These are phyloP conservation scores for Mythimna albipuncta DNA, from an alignment of 2,888 invertebrate species.

Conservation along the genomic window DNA sequence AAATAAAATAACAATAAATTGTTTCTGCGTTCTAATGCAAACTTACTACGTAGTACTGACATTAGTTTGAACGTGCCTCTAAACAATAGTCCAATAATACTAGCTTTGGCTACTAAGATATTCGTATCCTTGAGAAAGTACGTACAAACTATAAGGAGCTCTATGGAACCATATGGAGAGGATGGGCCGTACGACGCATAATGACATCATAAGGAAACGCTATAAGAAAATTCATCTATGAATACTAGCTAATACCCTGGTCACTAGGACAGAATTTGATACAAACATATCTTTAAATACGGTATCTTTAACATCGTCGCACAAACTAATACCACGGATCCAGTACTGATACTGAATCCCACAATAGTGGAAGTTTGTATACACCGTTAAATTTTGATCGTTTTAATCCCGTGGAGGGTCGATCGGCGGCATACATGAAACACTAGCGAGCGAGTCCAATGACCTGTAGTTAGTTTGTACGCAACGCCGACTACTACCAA, in stretches of 20 bases:
- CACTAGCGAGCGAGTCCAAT: too few species aligned
- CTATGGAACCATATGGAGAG: conserved; percentile 1
- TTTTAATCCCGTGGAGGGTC: too few species aligned
- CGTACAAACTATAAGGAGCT: conserved; percentile 15
- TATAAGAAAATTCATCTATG: background rate
- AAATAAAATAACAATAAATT: background rate
- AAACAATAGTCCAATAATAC: conserved; percentile 1
- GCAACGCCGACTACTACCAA: too few species aligned
- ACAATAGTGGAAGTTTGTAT: too few species aligned
- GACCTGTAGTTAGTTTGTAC: too few species aligned
- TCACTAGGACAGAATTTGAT: background rate
- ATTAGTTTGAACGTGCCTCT: conserved; percentile 7
- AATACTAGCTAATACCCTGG: background rate
- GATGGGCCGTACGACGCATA: background rate
- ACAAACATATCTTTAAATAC: background rate
- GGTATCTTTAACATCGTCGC: too few species aligned
- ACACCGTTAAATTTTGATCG: too few species aligned
- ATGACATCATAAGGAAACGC: conserved; percentile 39
- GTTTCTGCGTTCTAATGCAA: background rate
- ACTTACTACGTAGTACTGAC: background rate
- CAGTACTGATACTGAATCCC: too few species aligned
- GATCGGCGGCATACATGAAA: too few species aligned
- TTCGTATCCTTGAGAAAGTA: conserved; percentile 24
- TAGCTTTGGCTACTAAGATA: conserved; percentile 6
- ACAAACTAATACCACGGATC: too few species aligned